Base-by-base conservation (phyloP, 1,140 invertebrate species). In the Bombus polaris region DNA sequence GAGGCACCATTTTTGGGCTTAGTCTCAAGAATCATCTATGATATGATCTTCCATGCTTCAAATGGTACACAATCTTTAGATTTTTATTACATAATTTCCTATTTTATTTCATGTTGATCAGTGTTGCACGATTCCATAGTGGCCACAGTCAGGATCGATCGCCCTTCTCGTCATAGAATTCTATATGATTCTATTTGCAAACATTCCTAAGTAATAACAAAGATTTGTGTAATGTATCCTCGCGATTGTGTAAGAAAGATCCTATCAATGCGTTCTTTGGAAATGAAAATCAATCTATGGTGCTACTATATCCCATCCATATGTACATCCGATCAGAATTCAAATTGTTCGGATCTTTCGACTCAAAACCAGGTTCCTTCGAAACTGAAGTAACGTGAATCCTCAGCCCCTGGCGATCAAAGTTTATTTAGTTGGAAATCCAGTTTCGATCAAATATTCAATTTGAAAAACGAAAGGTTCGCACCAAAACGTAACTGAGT, bases 381-480 rank as follows among this genome's bases (percentile, higher is more conserved):
- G 59, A 62, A n/a, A 62, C 28, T 3, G 12, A 12, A 62, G 25
- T 62, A 28, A 62, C 28, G 25, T 10, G 59, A 59, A 12, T 62
- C 59, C 47, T 22, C 25, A n/a, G 28, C 59, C 3, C 10, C 3
- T 13, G 59, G 59, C 28, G 59, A 62, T 12, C 59, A 62, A n/a
- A 90, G 81, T 72, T 70, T 92, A 81, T 91, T 91, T 89, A 86
- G 76, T 87, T 88, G 87, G 82, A 86, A 81, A 88, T 85, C 59
- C 35, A 72, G 35, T 79, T 62, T 28, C 44, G 72, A 57, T 79
- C 44, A 9, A 62, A 28, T 28, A 28, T n/a, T 62, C 59, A 53
- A 53, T 53, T 53, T 53, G 18, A 22, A 22, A 53, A 53, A 53
- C 47, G 47, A 53, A 53, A 22, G 47, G 47, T 53, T 53, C 47